Base-by-base conservation (phyloP, 2,888 invertebrate genomes). In the Rhopalosiphum nymphaeae region DNA sequence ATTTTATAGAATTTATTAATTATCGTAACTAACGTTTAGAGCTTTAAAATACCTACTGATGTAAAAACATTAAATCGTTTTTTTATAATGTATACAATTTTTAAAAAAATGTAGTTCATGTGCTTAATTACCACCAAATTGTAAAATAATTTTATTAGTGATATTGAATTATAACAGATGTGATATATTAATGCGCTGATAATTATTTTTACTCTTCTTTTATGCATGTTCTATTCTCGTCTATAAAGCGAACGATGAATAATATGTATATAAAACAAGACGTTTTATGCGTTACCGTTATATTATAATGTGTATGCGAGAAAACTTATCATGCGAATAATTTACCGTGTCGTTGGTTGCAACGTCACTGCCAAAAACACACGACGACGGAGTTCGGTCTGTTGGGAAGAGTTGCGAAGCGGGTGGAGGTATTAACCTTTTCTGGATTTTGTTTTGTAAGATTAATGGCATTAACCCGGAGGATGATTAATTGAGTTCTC, bases 401-500 rank as follows among this genome's bases (percentile, higher is more conserved):
- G 25, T 36, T 29, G 44, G 87, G 46, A 46, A 46, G 87, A 42
- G 21, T 36, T 78, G 91, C 21, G 42, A 44, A 29, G 25, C 44
- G 16, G 56, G 84, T 11, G 44, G 44, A 26, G 61, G 61, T 49
- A 94, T 86, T 91, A 94, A 61, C 94, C 94, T 87, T 90, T 94
- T 94, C 94, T 67, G 90, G 67, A 94, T 94, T 94, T 94, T 67
- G 91, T 87, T 94, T 67, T 29, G n/a, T 94, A 67, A 94, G 86
- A 94, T 94, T 94, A 94, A 94, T 91, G 94, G 49, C 85, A 86
- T 94, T 85, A 86, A 94, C 93, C 89, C n/a, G 57, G 46, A 26
- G 57, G 13, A 26, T 94, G 91, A 94, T 94, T 91, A 94, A 94
- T 94, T 67, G 91, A 94, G 91, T 87, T 67, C 53, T 93, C 92